These are phyloP conservation scores for Ips typographus DNA, from an alignment of 1,140 invertebrate species.

Conservation along the genomic window DNA sequence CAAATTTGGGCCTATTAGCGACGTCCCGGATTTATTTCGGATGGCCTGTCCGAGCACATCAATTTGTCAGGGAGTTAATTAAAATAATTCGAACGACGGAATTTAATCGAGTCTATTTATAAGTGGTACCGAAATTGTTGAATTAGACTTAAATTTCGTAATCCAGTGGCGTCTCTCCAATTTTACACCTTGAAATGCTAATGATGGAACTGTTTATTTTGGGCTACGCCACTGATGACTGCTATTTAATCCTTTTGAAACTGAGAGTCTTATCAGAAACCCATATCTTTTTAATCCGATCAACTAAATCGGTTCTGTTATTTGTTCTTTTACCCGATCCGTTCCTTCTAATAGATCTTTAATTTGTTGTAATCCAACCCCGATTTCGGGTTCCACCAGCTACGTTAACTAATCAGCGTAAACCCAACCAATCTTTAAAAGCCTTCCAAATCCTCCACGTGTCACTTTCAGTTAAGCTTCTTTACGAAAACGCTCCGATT, in stretches of 20 bases:
- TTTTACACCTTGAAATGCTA: background rate
- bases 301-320: slow-evolving; percentile 38
- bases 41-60: slow-evolving; percentile 29
- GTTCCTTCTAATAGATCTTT: slow-evolving; percentile 36
- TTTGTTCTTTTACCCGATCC: slow-evolving; percentile 46
- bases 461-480: slow-evolving; percentile 20
- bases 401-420: slow-evolving; percentile 2
- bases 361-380: slow-evolving; percentile 38
- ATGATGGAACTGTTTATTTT: background rate
- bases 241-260: slow-evolving; percentile 20
- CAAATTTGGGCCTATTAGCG: slow-evolving; percentile 41
- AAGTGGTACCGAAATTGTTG: slow-evolving; percentile 21
- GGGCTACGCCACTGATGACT: slow-evolving; percentile 9
- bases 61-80: slow-evolving; percentile 46
- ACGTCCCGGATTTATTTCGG: slow-evolving; percentile 24
- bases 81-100: slow-evolving; percentile 44
- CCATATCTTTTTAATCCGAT: slow-evolving; percentile 40
- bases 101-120: slow-evolving; percentile 39
- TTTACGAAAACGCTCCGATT: background rate
- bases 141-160: slow-evolving; percentile 1
- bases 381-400: background rate
- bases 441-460: too few relatives aligned
- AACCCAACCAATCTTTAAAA: background rate
- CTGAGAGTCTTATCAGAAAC: slow-evolving; percentile 21
- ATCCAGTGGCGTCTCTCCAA: slow-evolving; percentile 14